Base-by-base conservation (phyloP, 2,888 invertebrate genomes). In the Drosophila kambysellisi region DNA sequence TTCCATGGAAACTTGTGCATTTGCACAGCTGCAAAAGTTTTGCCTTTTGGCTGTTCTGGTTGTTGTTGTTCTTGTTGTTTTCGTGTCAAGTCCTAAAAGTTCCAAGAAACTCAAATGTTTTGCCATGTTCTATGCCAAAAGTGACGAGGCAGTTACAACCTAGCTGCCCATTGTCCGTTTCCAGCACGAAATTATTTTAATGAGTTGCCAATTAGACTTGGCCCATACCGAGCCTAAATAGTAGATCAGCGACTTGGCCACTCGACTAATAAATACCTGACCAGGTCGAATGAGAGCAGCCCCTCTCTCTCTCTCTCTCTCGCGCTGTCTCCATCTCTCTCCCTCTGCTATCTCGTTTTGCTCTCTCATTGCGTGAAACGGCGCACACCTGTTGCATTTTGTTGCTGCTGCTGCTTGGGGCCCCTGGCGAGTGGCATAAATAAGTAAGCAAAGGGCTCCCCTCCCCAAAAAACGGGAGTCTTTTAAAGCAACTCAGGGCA, bases 11-110 rank as follows among this genome's bases (percentile, higher is more conserved):
- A 80, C 79, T 80, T 79, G 73, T 79, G 78, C 79, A 68, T 71
- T 75, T 57, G 79, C 80, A 79, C 81, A 77, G 81, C 79, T 79
- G 79, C 81, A 80, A 77, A 70, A 79, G 74, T 74, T 66, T 63
- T 76, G 64, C 53, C 76, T 67, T 35, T 64, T 39, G 65, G 68
- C 81, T 57, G 51, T 50, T 52, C 32, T 52, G n/a, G 52, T 20
- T 52, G 32, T 25, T 25, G 20, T n/a, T 54, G 60, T 50, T 79
- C 64, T 76, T 79, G 70, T 74, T 79, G 76, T 79, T 87, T 83
- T 76, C 84, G 87, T 82, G 83, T 87, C 85, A 87, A 82, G 87
- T 84, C 83, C 84, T 81, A 84, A 84, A 84, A 84, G 83, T 85
- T 85, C 85, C 85, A 61, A 74, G 85, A 88, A 85, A 88, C 77